Evolutionary conservation across 2,113 vertebrate species (phyloP).

Genomic region (Leuciscus idus): DNA sequence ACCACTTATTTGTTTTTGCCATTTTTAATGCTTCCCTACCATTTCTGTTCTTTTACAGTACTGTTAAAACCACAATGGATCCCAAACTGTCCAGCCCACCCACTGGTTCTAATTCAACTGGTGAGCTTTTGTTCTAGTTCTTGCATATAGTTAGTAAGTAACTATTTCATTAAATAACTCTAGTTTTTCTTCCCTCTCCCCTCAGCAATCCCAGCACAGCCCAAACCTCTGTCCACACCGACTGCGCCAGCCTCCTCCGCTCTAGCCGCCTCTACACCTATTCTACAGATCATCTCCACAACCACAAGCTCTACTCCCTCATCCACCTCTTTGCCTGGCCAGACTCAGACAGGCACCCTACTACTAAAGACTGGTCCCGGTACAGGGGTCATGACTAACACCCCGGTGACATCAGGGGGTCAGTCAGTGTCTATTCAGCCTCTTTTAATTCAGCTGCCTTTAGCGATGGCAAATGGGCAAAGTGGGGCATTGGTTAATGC

Average conservation of each 20-base stretch:
- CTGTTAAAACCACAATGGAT: slow-evolving; percentile 67
- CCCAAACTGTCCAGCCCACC: slow-evolving; percentile 66
- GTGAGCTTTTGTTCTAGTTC: slow-evolving; percentile 60
- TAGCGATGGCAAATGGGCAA: slow-evolving; percentile 73
- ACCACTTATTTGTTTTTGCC: neutral
- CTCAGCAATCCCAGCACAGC: slow-evolving; percentile 48
- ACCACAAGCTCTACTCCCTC: slow-evolving; percentile 63
- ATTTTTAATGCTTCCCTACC: neutral
- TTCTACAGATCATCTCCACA: slow-evolving; percentile 73
- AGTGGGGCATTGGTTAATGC: slow-evolving; percentile 67
- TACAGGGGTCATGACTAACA: slow-evolving; percentile 53
- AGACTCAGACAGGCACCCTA: slow-evolving; percentile 71
- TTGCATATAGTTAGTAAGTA: too few relatives aligned
- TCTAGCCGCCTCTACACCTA: slow-evolving; percentile 68
- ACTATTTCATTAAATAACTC: too few relatives aligned
- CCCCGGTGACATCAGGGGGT: slow-evolving; percentile 61
- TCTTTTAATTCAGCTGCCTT: slow-evolving; percentile 77
- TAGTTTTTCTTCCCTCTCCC: neutral
- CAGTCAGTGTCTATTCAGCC: slow-evolving; percentile 68
- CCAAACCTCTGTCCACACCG: slow-evolving; percentile 54
- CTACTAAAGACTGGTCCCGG: slow-evolving; percentile 69
- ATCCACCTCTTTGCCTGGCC: slow-evolving; percentile 66
- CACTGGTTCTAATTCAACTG: slow-evolving; percentile 59
- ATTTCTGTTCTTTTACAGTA: slow-evolving; percentile 70
- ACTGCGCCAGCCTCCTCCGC: slow-evolving; percentile 56